Percentiles rank a stretch among this genome's conserved stretches.
phyloP scores from a whole-genome alignment of 2,888 invertebrate genomes.

The Temnothorax unifasciatus region DNA sequence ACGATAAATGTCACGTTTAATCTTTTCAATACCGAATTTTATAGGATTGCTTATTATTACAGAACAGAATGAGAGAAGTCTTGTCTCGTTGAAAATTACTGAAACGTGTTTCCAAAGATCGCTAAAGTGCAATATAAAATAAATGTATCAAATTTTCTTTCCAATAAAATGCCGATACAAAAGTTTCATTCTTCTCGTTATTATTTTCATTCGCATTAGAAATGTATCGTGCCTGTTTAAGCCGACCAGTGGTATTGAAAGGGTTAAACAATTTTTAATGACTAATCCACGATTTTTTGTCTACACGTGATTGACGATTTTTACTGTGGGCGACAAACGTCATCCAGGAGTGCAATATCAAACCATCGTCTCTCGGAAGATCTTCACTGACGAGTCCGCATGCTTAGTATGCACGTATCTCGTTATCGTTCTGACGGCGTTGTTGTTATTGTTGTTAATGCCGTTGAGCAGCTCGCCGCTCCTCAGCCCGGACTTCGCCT shows the following conservation, averaged over 20 bases:
- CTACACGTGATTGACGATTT: neutral
- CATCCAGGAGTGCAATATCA: constrained; percentile 72
- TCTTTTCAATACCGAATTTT: constrained; percentile 16
- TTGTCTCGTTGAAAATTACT: neutral
- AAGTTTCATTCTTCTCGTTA: neutral
- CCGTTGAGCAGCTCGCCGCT: constrained; percentile 73
- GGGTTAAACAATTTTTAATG: constrained; percentile 10
- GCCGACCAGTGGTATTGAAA: neutral
- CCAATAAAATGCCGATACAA: neutral
- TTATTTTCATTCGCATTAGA: neutral
- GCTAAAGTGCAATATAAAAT: neutral
- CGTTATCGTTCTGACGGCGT: constrained; percentile 84
- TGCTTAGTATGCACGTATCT: constrained; percentile 86
- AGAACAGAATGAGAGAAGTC: neutral
- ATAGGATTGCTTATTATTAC: neutral
- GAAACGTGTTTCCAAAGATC: neutral
- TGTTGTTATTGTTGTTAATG: constrained; percentile 76
- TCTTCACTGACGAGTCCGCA: constrained; percentile 85
- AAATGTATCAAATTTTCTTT: neutral
- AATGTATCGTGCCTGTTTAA: neutral
- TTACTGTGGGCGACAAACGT: neutral
- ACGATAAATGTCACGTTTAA: neutral
- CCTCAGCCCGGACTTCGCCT: constrained; percentile 61
- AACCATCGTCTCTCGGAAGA: constrained; percentile 86
- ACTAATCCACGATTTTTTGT: constrained; percentile 8